Base-by-base conservation (phyloP, 2,797 vertebrate genomes). In the Chromis chromis region DNA sequence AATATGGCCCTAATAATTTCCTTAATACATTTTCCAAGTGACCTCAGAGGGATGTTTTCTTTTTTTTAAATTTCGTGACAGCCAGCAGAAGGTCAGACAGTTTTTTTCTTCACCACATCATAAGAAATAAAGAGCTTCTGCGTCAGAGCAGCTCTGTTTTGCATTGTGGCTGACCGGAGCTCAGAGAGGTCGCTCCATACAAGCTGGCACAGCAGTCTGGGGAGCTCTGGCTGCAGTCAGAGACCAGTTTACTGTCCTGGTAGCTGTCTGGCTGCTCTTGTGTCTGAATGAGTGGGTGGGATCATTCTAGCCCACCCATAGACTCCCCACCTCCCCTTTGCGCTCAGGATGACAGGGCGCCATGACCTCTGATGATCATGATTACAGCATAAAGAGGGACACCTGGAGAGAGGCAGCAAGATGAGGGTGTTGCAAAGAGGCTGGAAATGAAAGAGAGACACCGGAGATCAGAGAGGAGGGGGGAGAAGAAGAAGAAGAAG, bases 261-360 rank as follows among this genome's bases (percentile, higher is more conserved):
- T 54, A 13, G 25, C 16, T 14, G 25, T n/a, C 49, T 50, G 52
- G 14, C 52, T 54, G 33, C 33, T 36, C 9, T 36, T 36, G 52
- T 24, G 14, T 70, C 33, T 69, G 60, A 71, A 48, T 62, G 63
- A 65, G 31, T 72, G 65, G 71, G 75, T 70, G 62, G 71, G 78
- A 53, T 76, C 39, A 42, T 42, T 42, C 13, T 42, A 42, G 13
- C 16, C 13, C 13, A 42, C 40, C 13, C 69, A 74, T 39, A 54
- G 31, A 56, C 46, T 27, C 39, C 25, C 12, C 50, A 33, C 12
- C 57, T 55, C 56, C 36, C 22, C 57, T 60, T 36, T 7, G 25
- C 36, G 28, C 65, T 46, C 70, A 52, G 74, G 80, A 91, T 91
- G 71, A 92, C 82, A 91, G 85, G 78, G 79, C 72, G 50, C 60